Conservation (phyloP, 2,888 invertebrate genomes). For the Amphipyra tragopoginis region DNA sequence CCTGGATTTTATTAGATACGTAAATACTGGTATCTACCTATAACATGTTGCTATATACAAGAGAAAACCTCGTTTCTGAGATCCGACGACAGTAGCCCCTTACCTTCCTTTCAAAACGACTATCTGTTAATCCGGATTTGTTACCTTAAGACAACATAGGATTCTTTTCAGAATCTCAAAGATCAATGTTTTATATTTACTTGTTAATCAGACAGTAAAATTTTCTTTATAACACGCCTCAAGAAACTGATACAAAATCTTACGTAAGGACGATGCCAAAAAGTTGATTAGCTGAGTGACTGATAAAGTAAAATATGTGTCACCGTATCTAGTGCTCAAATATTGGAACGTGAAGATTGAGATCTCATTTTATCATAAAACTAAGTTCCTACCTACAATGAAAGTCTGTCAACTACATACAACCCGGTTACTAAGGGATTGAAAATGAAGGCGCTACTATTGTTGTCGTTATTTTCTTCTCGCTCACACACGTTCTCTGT, state of each 20-base stretch:
- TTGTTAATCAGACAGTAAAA: neutral
- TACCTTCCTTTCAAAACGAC: neutral
- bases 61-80: too few species aligned
- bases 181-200: slow-evolving; percentile 2
- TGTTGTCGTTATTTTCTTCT: too few species aligned
- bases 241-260: slow-evolving; percentile 1
- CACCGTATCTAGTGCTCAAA: slow-evolving; percentile 32
- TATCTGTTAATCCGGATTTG: slow-evolving; percentile 4
- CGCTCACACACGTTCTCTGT: too few species aligned
- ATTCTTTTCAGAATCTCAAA: slow-evolving; percentile 5
- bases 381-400: neutral
- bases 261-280: slow-evolving; percentile 9
- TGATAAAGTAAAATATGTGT: slow-evolving; percentile 42
- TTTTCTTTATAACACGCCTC: neutral
- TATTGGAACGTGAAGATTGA: slow-evolving; percentile 25
- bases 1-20: too few species aligned
- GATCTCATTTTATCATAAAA: slow-evolving; percentile 4
- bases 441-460: too few species aligned
- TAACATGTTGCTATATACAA: too few species aligned
- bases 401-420: too few species aligned
- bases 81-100: too few species aligned
- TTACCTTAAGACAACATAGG: slow-evolving; percentile 13
- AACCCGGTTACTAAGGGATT: too few species aligned
- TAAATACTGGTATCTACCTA: too few species aligned
- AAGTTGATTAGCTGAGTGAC: slow-evolving; percentile 15